A percentile compares a stretch with the other conserved stretches of the same genome.
Conservation (phyloP, 92 coral and sea anemone genomes). For the Montipora capitata region DNA sequence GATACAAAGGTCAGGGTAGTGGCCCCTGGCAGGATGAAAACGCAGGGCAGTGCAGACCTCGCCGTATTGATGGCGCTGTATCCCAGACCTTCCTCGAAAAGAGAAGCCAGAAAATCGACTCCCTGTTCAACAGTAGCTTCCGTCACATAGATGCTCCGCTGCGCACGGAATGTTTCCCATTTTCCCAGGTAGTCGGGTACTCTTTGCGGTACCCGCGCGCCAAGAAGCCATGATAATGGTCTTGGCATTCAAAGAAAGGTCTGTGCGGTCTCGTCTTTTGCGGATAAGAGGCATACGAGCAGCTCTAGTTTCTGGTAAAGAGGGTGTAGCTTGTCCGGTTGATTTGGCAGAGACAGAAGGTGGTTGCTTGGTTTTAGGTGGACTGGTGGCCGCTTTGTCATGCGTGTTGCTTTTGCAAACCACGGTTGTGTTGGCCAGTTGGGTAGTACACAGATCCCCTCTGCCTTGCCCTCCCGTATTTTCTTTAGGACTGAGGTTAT, state of each 20-base stretch:
- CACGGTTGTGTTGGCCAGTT: slow-evolving; percentile 74
- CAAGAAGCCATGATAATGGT: too few species aligned
- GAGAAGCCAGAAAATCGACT: slow-evolving; percentile 22
- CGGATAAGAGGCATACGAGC: slow-evolving; percentile 66
- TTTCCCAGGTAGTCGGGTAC: slow-evolving; percentile 27
- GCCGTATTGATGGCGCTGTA: slow-evolving; percentile 16
- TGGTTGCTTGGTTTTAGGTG: background rate
- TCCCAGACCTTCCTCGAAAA: slow-evolving; percentile 25
- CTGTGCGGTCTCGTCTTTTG: slow-evolving; percentile 1
- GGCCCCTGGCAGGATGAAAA: too few species aligned
- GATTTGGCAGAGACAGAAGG: slow-evolving; percentile 64
- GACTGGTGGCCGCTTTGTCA: background rate
- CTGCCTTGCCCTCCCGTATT: slow-evolving; percentile 36
- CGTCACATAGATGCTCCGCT: background rate
- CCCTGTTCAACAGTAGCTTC: slow-evolving; percentile 46
- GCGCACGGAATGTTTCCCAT: slow-evolving; percentile 45
- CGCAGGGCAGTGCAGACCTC: too few species aligned
- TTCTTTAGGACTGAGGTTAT: background rate
- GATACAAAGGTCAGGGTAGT: too few species aligned
- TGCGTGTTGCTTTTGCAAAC: slow-evolving; percentile 63
- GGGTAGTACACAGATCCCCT: slow-evolving; percentile 56
- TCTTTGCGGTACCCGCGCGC: slow-evolving; percentile 20
- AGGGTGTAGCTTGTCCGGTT: slow-evolving; percentile 60
- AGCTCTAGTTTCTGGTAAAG: slow-evolving; percentile 58
- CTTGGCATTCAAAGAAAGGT: background rate